Conservation (phyloP, 2,888 invertebrate genomes). For the Deladenus siricidicola region DNA sequence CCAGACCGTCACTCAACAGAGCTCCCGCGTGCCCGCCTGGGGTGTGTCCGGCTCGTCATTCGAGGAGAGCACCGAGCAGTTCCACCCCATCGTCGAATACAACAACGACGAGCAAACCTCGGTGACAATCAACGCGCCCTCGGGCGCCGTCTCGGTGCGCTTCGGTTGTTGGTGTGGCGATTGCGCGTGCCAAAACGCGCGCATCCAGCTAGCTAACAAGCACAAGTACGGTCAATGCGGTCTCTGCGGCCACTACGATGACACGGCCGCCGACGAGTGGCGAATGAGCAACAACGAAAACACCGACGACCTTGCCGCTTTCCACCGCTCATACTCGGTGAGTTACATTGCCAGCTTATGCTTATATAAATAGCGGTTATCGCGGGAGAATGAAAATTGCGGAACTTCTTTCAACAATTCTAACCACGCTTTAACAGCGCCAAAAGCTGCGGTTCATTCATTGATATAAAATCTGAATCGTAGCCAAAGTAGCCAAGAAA, state of each 20-base stretch:
- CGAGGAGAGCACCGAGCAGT: conserved; percentile 9
- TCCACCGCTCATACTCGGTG: conserved; percentile 42
- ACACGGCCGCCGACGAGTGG: conserved; percentile 39
- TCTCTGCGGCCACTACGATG: conserved; percentile 50
- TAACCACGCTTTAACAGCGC: no score
- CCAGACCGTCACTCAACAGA: background rate
- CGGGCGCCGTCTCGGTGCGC: conserved; percentile 10
- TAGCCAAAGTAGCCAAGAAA: no score
- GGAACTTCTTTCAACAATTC: no score
- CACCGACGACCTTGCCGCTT: conserved; percentile 37
- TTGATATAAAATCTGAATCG: no score
- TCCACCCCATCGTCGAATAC: conserved; percentile 15
- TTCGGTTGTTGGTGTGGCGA: conserved; percentile 37
- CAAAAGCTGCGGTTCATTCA: no score
- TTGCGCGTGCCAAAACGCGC: conserved; percentile 20
- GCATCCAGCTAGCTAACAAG: conserved; percentile 32
- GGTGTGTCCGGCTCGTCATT: background rate
- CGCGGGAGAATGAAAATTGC: no score
- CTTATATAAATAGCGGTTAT: no score
- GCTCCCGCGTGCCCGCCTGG: background rate
- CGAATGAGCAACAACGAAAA: conserved; percentile 17
- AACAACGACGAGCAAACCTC: conserved; percentile 21
- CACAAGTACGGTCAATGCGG: conserved; percentile 47
- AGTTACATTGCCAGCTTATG: conserved; percentile 7
- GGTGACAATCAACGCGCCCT: conserved; percentile 3